Evolutionary conservation across 2,797 vertebrate species (phyloP).

Genomic region (Sus cebifrons): DNA sequence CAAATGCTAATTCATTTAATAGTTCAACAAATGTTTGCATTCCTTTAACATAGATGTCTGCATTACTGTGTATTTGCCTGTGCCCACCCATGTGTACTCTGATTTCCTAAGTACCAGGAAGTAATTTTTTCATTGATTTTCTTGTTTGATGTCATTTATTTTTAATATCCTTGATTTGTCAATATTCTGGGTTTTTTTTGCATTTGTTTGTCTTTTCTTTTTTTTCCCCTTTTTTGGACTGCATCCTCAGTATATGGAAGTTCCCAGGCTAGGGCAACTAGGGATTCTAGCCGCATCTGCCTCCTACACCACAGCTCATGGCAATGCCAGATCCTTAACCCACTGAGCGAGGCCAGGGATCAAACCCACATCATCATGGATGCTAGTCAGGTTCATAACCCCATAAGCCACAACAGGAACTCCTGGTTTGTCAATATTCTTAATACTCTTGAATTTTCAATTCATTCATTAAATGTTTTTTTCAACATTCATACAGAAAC

Average conservation of each 20-base stretch:
- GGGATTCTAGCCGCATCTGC: too few species aligned
- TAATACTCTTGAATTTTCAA: slow-evolving; percentile 46
- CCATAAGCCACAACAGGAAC: too few species aligned
- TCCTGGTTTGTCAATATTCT: background rate
- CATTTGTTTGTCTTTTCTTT: too few species aligned
- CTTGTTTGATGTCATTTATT: slow-evolving; percentile 39
- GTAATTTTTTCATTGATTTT: slow-evolving; percentile 12
- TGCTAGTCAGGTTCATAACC: too few species aligned
- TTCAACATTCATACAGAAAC: background rate
- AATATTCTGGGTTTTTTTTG: background rate
- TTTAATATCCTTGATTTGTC: slow-evolving; percentile 44
- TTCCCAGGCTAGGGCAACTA: too few species aligned
- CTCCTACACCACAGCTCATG: too few species aligned
- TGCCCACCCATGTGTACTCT: background rate
- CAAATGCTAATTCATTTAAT: slow-evolving; percentile 55
- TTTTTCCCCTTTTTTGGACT: too few species aligned
- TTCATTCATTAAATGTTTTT: background rate
- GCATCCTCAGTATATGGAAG: too few species aligned
- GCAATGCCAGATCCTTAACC: too few species aligned
- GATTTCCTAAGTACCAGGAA: background rate
- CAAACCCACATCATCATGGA: too few species aligned
- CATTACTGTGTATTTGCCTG: background rate
- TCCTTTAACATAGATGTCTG: background rate
- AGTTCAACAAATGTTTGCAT: slow-evolving; percentile 38
- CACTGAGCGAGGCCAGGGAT: too few species aligned